Evolutionary conservation across 2,113 vertebrate species (phyloP).

Genomic region (Ceuthmochares aereus): DNA sequence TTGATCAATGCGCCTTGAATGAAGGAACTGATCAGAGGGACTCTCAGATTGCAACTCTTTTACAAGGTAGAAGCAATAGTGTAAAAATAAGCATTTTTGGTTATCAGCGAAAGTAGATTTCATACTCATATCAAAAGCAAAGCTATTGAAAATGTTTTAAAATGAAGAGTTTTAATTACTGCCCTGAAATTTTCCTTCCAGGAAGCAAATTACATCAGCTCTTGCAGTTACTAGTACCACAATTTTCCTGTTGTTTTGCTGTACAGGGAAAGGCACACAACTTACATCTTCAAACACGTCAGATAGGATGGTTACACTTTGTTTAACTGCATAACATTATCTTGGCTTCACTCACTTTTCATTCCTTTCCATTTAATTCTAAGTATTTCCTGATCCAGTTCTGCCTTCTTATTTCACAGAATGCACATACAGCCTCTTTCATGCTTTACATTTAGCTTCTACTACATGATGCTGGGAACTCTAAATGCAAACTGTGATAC

Average conservation of each 20-base stretch:
- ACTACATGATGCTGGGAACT: background rate
- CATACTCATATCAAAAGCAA: background rate
- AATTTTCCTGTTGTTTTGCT: background rate
- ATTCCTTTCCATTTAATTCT: background rate
- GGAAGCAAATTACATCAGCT: background rate
- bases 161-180: background rate
- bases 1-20: background rate
- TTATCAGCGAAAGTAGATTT: background rate
- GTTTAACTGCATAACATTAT: background rate
- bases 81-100: background rate
- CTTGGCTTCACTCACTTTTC: background rate
- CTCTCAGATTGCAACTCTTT: background rate
- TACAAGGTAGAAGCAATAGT: background rate
- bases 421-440: background rate
- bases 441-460: background rate
- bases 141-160: background rate
- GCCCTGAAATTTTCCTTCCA: background rate
- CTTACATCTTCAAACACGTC: background rate
- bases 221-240: background rate
- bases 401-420: background rate
- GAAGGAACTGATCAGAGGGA: background rate
- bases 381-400: background rate
- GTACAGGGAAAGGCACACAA: background rate
- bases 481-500: background rate
- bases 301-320: background rate